Evolutionary conservation across 2,888 invertebrate species (phyloP), one percentile per base, ranked within the genome.

Genomic region (Epinotia brunnichana): DNA sequence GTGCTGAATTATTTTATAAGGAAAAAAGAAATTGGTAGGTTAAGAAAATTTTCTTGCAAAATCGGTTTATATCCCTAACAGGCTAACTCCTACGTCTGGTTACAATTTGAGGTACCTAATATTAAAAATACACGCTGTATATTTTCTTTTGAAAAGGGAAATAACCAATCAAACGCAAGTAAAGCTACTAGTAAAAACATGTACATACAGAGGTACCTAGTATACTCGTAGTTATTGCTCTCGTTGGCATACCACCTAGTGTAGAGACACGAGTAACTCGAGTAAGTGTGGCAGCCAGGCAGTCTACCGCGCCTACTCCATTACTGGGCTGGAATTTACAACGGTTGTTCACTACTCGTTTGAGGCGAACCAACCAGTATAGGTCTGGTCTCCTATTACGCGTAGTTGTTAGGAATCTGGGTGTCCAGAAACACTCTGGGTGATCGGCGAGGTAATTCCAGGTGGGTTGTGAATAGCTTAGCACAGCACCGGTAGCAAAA

Each of bases 231-330:
- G 9, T 9, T 35, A 35, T 9, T 9, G 35, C 35, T 35, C 35
- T 54, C 29, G 35, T 63, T 63, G 48, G 17, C 62, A 63, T 63
- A n/a, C 62, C 62, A 44, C 48, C 62, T n/a, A 21, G 48, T 48
- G 48, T 56, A 57, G 19, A 7, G 51, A 64, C 39, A 39, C 53
- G 17, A 53, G 56, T 57, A 57, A 64, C 39, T 19, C 53, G 17
- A 53, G 56, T 57, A 57, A 54, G 74, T 63, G 60, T 66, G 68
- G 76, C 73, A 80, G 83, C 81, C 84, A 84, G 76, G 80, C 84
- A 75, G 85, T 85, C 85, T 85, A 77, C 81, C 82, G 80, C 82
- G 77, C 82, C 83, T 79, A 75, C 59, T 54, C 67, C 75, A 80
- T 81, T 79, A 82, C 39, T 73, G 5, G 44, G 44, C n/a, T 48